Evolutionary conservation across 2,113 vertebrate species (phyloP).

Genomic region (Anoura caudifer): DNA sequence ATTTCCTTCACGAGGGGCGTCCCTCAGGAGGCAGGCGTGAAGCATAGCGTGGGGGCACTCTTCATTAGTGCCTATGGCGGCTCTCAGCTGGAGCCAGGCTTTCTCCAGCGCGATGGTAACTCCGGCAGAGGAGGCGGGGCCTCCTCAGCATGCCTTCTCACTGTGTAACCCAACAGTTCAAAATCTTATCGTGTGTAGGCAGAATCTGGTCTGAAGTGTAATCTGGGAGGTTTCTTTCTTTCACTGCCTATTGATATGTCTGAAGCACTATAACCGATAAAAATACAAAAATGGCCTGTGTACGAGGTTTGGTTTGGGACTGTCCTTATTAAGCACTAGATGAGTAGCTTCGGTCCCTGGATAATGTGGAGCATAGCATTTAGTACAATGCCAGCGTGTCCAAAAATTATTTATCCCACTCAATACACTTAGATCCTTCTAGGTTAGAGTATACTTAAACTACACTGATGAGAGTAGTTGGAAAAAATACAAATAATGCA

Average conservation of each 20-base stretch:
- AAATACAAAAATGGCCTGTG: neutral
- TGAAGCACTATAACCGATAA: neutral
- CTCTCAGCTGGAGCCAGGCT: neutral
- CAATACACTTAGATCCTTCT: neutral
- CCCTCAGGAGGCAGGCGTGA: neutral
- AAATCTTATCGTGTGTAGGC: neutral
- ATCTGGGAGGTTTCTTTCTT: neutral
- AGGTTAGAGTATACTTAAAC: neutral
- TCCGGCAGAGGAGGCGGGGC: neutral
- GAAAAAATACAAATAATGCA: neutral
- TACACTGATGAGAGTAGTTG: neutral
- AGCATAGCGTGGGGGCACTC: rapidly evolving
- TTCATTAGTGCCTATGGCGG: neutral
- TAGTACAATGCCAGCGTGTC: neutral
- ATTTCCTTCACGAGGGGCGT: neutral
- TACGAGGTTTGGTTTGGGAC: neutral
- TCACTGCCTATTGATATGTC: neutral
- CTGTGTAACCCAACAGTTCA: neutral
- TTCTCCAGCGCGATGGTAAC: neutral
- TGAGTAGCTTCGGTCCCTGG: neutral
- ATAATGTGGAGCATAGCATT: neutral
- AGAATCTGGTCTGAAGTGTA: neutral
- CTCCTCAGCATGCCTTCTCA: neutral
- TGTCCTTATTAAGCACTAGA: neutral
- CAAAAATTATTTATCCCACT: neutral